These are phyloP conservation scores for Eutolmus rufibarbis DNA, from an alignment of 2,888 invertebrate genomes.

Conservation along the genomic window DNA sequence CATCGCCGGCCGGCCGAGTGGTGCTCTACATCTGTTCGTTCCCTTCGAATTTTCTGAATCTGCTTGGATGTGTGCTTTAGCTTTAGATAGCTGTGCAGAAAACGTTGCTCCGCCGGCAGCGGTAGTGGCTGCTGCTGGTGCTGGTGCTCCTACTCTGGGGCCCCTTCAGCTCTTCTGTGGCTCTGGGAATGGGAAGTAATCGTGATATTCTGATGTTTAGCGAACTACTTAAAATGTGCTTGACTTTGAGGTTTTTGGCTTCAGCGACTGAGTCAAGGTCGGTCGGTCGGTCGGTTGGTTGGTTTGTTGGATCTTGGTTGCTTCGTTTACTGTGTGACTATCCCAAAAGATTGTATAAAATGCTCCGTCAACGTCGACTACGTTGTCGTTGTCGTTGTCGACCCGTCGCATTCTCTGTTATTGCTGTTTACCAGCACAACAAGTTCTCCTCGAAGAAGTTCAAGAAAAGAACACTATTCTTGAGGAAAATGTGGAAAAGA, in stretches of 20 bases:
- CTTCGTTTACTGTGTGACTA: background rate
- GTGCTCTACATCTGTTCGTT: background rate
- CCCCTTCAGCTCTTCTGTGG: background rate
- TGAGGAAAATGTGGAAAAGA: background rate
- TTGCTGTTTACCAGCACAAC: background rate
- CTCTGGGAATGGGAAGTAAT: background rate
- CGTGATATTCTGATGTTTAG: slow-evolving; percentile 6
- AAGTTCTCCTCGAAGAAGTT: background rate
- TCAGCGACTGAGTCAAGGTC: slow-evolving; percentile 42
- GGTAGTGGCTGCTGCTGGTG: background rate
- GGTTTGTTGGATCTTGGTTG: background rate
- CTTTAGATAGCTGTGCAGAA: background rate
- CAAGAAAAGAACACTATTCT: background rate
- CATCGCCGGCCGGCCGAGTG: background rate
- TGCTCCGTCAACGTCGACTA: background rate
- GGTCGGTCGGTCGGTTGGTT: background rate
- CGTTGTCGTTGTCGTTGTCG: background rate
- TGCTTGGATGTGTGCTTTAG: background rate
- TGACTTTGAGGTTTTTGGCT: slow-evolving; percentile 44
- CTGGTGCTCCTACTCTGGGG: background rate
- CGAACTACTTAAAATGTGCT: slow-evolving; percentile 33
- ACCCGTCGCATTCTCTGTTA: background rate
- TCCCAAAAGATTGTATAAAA: background rate
- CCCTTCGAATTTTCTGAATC: background rate
- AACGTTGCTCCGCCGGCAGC: background rate